Evolutionary conservation across 1,140 invertebrate genomes (phyloP), one percentile per base, ranked within the genome.

Genomic region (Penaeus chinensis): DNA sequence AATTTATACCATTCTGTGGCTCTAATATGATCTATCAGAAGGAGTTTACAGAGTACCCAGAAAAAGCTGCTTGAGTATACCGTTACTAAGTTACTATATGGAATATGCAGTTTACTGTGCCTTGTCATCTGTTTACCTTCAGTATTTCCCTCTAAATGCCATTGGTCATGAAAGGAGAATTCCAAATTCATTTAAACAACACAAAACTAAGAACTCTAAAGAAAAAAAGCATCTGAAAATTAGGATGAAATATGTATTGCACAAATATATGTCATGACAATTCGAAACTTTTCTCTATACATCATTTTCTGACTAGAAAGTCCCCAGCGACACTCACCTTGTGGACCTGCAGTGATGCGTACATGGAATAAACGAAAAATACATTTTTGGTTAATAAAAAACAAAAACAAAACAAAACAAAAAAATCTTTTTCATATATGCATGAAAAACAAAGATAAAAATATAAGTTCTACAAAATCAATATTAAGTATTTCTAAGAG

Each of bases 131-230:
- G 76, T 60, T 87, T 87, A 87, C 86, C 86, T 87, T 76, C 86
- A 82, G 86, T 32, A 78, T 78, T 37, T 87, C 80, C 80, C 86
- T 83, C 86, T 87, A 87, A 87, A 87, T 69, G 86, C 86, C 86
- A 87, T 87, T 87, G 86, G 86, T 87, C 86, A 87, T 87, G 86
- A 87, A 87, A 87, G 81, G 82, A 87, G 86, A 87, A 87, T 83
- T 80, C 62, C 86, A 87, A 76, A 83, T 87, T 82, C 80, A 87
- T 82, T 82, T 87, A 82, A 82, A 87, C 86, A 87, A 74, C 71
- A 74, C 27, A 60, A 87, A 87, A 82, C 71, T 65, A 76, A 76
- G 54, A 77, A 81, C 24, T 82, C 79, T 87, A 83, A 82, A 24
- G 20, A 83, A 82, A 87, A 82, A 65, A 63, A 80, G 66, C 71